These are phyloP conservation scores for Rallus limicola DNA, from an alignment of 2,113 vertebrate genomes.

Conservation along the genomic window DNA sequence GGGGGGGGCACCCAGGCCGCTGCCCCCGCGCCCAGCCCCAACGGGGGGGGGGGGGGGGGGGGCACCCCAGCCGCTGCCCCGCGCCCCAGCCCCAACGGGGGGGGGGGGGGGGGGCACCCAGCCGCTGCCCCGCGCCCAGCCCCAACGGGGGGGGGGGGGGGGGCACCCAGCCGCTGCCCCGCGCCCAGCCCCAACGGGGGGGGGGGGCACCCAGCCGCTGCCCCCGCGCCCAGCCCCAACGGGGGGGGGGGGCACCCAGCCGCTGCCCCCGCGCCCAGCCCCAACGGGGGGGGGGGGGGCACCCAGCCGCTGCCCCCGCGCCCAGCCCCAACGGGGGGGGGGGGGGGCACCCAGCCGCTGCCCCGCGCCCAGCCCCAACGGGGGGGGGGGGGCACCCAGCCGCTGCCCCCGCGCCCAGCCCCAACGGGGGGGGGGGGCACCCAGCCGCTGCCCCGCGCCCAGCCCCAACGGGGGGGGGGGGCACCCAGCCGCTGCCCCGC, in stretches of 20 bases:
- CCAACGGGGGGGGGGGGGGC: accelerated
- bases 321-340: accelerated
- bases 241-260: accelerated
- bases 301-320: too few relatives aligned
- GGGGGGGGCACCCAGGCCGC: not conserved
- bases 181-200: accelerated
- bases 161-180: accelerated
- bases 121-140: accelerated
- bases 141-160: accelerated
- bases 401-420: too few relatives aligned
- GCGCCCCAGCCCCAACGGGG: accelerated
- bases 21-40: too few relatives aligned
- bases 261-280: too few relatives aligned
- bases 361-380: accelerated
- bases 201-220: not conserved
- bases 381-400: not conserved
- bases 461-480: accelerated
- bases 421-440: accelerated
- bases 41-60: too few relatives aligned
- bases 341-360: accelerated
- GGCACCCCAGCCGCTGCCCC: accelerated
- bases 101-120: too few relatives aligned
- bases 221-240: accelerated
- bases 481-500: accelerated
- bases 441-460: accelerated